These are phyloP conservation scores for Campylorhamphus procurvoides DNA, from an alignment of 2,113 vertebrate species.

Conservation along the genomic window DNA sequence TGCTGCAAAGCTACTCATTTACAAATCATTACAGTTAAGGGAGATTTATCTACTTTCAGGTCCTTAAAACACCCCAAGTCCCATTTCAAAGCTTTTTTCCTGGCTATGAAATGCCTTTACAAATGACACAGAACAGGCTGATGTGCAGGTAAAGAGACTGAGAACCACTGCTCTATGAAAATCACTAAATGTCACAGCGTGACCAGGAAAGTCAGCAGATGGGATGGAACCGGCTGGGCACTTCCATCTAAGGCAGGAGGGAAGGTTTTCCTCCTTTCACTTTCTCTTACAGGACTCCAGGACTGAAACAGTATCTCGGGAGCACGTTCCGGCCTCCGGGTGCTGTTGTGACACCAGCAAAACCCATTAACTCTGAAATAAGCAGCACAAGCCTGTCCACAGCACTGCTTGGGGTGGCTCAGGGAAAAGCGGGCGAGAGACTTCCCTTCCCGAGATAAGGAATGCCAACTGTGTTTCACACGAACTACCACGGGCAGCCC, in stretches of 20 bases:
- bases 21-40: neutral
- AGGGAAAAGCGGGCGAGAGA: neutral
- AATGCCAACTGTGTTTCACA: neutral
- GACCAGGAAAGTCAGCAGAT: neutral
- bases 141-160: neutral
- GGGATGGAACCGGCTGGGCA: neutral
- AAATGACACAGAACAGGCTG: rapidly evolving
- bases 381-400: neutral
- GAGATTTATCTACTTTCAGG: neutral
- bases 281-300: neutral
- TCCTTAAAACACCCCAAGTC: neutral
- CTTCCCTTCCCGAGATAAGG: neutral
- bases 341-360: rapidly evolving
- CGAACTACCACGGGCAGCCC: neutral
- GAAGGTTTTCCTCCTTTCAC: neutral
- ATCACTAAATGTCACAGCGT: neutral
- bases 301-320: neutral
- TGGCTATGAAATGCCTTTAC: rapidly evolving
- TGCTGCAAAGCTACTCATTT: neutral
- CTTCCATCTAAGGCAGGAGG: neutral
- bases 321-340: neutral
- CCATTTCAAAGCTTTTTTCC: neutral
- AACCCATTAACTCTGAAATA: neutral
- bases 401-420: neutral
- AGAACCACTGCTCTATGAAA: neutral